A percentile compares a stretch with the other conserved stretches of the same genome.
Evolutionary conservation across 2,113 vertebrate genomes (phyloP).

Genomic region (Cacatua alba): DNA sequence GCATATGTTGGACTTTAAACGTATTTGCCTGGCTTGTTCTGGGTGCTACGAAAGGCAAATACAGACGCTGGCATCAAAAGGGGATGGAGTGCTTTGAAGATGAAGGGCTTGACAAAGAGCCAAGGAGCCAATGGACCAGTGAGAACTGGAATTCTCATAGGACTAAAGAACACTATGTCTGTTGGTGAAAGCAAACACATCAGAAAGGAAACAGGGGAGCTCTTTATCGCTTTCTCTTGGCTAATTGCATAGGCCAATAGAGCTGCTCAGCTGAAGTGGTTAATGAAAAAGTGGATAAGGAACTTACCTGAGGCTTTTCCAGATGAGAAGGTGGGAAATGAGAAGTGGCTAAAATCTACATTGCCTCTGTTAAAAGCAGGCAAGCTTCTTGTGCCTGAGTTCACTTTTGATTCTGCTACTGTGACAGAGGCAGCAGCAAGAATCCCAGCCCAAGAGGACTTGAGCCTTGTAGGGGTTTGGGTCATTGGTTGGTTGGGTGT

Average conservation of each 20-base stretch:
- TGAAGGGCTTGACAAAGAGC: not conserved
- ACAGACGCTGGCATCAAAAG: not conserved
- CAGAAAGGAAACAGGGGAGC: not conserved
- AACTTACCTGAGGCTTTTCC: not conserved
- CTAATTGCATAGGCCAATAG: not conserved
- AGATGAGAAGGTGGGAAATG: not conserved
- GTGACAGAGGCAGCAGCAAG: not conserved
- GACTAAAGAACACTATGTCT: not conserved
- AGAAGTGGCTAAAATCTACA: not conserved
- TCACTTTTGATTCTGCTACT: not conserved
- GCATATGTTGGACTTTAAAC: not conserved
- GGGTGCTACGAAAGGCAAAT: constrained; percentile 23
- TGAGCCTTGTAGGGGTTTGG: not conserved
- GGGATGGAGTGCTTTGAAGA: constrained; percentile 27
- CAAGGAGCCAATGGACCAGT: not conserved
- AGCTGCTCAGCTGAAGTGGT: not conserved
- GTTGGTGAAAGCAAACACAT: not conserved
- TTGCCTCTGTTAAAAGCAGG: not conserved
- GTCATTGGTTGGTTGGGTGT: not conserved
- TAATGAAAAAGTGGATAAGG: not conserved
- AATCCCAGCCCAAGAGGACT: not conserved
- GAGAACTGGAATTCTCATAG: not conserved
- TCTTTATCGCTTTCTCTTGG: not conserved
- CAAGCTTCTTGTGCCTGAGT: not conserved
- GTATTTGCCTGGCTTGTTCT: not conserved